These are phyloP conservation scores for Parnassius mnemosyne DNA, from an alignment of 2,888 invertebrate genomes.

Conservation along the genomic window DNA sequence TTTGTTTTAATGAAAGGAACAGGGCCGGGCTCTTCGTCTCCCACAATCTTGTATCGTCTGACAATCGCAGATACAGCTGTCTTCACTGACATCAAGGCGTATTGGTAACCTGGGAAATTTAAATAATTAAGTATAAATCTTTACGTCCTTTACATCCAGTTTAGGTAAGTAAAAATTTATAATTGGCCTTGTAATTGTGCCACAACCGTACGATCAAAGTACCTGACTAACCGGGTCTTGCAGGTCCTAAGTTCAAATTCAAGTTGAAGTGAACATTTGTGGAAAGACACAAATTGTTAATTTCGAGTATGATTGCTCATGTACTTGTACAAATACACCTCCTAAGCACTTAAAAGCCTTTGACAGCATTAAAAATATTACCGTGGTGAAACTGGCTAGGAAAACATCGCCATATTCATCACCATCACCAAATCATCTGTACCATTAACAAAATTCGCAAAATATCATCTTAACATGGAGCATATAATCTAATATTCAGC, in stretches of 20 bases:
- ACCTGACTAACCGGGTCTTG: slow-evolving; percentile 63
- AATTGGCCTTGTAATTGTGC: slow-evolving; percentile 71
- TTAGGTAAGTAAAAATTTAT: too few species aligned
- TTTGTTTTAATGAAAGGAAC: too few species aligned
- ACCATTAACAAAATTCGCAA: too few species aligned
- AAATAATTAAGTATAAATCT: neutral
- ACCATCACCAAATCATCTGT: too few species aligned
- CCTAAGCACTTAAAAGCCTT: too few species aligned
- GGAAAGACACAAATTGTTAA: slow-evolving; percentile 73
- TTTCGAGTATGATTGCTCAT: too few species aligned
- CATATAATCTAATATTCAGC: too few species aligned
- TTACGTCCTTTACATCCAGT: too few species aligned
- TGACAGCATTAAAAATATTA: slow-evolving; percentile 61
- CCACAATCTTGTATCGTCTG: slow-evolving; percentile 38
- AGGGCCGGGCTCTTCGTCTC: too few species aligned
- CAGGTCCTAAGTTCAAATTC: slow-evolving; percentile 33
- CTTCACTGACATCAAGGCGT: slow-evolving; percentile 34
- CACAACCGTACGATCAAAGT: slow-evolving; percentile 76
- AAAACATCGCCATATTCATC: slow-evolving; percentile 31
- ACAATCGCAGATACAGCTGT: slow-evolving; percentile 51
- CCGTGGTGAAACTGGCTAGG: slow-evolving; percentile 73
- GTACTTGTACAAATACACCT: slow-evolving; percentile 75
- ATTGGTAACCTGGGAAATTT: slow-evolving; percentile 59
- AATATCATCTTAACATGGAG: too few species aligned
- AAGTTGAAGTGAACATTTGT: slow-evolving; percentile 80